phyloP scores from a whole-genome alignment of 2,113 vertebrate species.

The Loxodonta africana region DNA sequence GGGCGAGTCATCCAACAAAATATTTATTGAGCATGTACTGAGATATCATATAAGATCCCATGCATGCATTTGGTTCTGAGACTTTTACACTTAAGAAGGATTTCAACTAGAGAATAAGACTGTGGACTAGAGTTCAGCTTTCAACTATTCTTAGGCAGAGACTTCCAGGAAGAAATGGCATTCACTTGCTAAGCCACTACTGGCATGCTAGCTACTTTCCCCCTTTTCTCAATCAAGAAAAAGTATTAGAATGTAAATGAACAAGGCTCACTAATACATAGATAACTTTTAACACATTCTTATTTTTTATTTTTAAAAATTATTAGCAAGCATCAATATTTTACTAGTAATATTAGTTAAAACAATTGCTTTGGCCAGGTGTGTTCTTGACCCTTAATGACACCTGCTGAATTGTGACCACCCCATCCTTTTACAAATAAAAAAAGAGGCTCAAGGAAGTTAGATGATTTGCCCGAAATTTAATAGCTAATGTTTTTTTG shows the following conservation, averaged over 20 bases:
- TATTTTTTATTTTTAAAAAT: slow-evolving; percentile 2
- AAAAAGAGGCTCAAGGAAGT: slow-evolving; percentile 1
- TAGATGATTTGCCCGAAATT: slow-evolving; percentile 37
- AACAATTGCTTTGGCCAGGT: slow-evolving; percentile 14
- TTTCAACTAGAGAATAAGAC: slow-evolving; percentile 9
- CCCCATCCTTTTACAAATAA: slow-evolving; percentile 61
- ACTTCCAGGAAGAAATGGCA: background rate
- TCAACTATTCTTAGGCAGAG: background rate
- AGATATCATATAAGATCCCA: background rate
- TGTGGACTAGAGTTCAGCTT: background rate
- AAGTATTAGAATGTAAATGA: slow-evolving; percentile 37
- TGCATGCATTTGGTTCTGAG: slow-evolving; percentile 12
- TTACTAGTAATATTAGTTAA: background rate
- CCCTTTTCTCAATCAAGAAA: slow-evolving; percentile 52
- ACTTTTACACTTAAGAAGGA: slow-evolving; percentile 46
- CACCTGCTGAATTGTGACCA: background rate
- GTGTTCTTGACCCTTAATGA: slow-evolving; percentile 37
- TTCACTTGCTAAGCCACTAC: background rate
- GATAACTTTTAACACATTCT: slow-evolving; percentile 30
- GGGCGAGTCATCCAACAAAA: slow-evolving; percentile 22
- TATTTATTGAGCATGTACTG: slow-evolving; percentile 40
- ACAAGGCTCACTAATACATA: background rate
- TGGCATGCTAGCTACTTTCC: background rate
- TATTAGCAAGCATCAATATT: slow-evolving; percentile 12
- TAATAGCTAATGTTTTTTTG: background rate